phyloP scores from a whole-genome alignment of 2,797 vertebrate genomes.

The Alosa sapidissima region DNA sequence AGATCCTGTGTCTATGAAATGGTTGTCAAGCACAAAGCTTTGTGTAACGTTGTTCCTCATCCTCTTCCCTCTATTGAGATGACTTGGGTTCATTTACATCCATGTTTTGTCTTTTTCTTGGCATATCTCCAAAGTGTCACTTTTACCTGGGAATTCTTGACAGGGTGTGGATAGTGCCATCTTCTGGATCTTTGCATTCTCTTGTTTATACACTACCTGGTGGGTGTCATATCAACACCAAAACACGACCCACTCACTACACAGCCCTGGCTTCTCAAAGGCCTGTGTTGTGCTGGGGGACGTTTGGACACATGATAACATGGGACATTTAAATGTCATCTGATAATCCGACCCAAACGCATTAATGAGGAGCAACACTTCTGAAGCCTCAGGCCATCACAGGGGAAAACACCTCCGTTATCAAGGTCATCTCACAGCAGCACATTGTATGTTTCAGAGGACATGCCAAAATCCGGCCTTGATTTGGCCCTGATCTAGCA shows the following conservation, averaged over 20 bases:
- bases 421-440: not conserved
- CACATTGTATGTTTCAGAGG: not conserved
- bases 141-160: not conserved
- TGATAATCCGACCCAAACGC: not conserved
- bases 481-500: too few species aligned
- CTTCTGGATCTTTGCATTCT: slow-evolving; percentile 44
- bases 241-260: not conserved
- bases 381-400: not conserved
- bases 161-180: slow-evolving; percentile 51
- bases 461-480: not conserved
- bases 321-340: slow-evolving; percentile 19
- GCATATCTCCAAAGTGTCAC: slow-evolving; percentile 21
- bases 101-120: slow-evolving; percentile 24
- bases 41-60: not conserved
- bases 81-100: not conserved
- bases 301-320: not conserved
- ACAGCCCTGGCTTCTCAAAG: not conserved
- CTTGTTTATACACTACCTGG: not conserved
- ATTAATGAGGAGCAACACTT: not conserved
- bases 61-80: not conserved
- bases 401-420: not conserved
- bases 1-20: slow-evolving; percentile 7
- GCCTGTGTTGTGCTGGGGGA: not conserved
- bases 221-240: not conserved
- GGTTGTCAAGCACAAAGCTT: slow-evolving; percentile 13